Evolutionary conservation across 2,888 invertebrate species (phyloP), one percentile per base, ranked within the genome.

Genomic region (Lasiommata megera): DNA sequence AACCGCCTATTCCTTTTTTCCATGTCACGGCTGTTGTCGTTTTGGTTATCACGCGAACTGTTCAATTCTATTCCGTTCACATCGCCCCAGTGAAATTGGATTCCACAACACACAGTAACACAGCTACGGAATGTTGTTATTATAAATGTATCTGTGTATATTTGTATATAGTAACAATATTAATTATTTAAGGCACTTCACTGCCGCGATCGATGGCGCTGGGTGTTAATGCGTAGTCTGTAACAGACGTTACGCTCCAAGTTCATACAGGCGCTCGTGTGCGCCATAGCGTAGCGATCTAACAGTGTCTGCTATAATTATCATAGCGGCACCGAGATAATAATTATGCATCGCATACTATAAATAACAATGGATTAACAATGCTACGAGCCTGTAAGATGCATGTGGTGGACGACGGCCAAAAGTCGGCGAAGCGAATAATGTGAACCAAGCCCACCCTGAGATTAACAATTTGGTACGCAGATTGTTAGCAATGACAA

Each of bases 321-420:
- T 70, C 68, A 66, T 68, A 66, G 69, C 68, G 64, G 64, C 63
- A 59, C 56, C 60, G 62, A 65, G 67, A 69, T 65, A 66, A 67
- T 68, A 61, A 66, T 70, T 64, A 72, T 72, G 68, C 71, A 74
- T 67, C 64, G 64, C 67, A 64, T 64, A 70, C 73, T 80, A 83
- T 82, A 81, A 82, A 84, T 83, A 83, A 77, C 76, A 76, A 77
- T 76, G 73, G 80, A 82, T 84, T 82, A 81, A 81, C 80, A 82
- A 80, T 76, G 71, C 68, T 71, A 74, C 68, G 70, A 70, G 68
- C 63, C 68, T 67, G 64, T 66, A 75, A 78, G 76, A 80, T 74
- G 74, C 77, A 83, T 76, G 74, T 67, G 71, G 79, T 85, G 84
- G 83, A 80, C 73, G 69, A 31, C 65, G 65, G 85, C 88, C 87